Conservation (phyloP, 2,797 vertebrate species). For the Pseudochaenichthys georgianus region DNA sequence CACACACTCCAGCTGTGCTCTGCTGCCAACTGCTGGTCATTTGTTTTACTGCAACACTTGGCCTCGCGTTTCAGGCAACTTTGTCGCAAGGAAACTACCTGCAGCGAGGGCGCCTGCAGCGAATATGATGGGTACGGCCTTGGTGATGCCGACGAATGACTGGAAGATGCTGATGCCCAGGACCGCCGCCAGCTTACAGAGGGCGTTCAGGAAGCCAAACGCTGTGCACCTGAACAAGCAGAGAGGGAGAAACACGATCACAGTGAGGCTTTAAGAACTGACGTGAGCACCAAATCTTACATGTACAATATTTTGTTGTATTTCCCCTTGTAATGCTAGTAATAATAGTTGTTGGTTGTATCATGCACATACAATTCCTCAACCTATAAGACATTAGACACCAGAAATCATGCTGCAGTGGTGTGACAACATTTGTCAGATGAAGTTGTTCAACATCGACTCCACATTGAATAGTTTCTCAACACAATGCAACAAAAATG, state of each 20-base stretch:
- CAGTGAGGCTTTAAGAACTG: neutral
- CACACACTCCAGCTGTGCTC: conserved; percentile 57
- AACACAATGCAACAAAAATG: neutral
- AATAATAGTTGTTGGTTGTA: neutral
- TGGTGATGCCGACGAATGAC: conserved; percentile 96
- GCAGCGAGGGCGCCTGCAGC: conserved; percentile 92
- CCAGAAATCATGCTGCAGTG: too few relatives aligned
- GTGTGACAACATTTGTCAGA: too few relatives aligned
- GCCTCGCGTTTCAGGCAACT: conserved; percentile 94
- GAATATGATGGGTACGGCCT: conserved; percentile 94
- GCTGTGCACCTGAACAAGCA: conserved; percentile 89
- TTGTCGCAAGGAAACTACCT: conserved; percentile 94
- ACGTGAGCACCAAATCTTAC: neutral
- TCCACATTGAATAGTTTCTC: too few relatives aligned
- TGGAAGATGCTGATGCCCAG: conserved; percentile 99
- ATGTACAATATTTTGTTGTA: neutral
- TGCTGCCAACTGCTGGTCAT: conserved; percentile 64
- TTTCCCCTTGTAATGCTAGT: neutral
- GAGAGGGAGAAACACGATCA: conserved; percentile 13
- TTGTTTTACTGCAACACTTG: conserved; percentile 92
- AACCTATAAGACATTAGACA: too few relatives aligned
- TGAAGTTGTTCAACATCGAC: too few relatives aligned
- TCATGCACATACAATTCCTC: too few relatives aligned
- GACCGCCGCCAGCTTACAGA: conserved; percentile 95
- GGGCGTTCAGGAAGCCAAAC: conserved; percentile 95